Base-by-base conservation (phyloP, 1,140 invertebrate genomes). In the Druon quercuslanigerum region DNA sequence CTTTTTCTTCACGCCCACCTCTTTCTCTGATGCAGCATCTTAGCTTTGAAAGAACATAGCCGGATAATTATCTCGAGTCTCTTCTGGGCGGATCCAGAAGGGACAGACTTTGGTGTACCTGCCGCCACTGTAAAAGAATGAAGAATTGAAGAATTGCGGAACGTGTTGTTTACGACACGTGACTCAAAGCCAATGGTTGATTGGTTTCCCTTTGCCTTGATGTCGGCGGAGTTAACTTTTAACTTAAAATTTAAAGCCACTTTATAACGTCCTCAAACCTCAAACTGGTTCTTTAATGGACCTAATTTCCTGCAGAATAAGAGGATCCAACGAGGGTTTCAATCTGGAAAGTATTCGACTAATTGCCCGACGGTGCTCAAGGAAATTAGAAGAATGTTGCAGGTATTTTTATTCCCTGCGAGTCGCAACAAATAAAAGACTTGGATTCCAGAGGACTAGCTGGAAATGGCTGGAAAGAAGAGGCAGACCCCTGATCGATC, bases 391-490 rank as follows among this genome's bases (percentile, higher is more conserved):
- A 66, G 60, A 66, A 66, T 66, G 60, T 66, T 66, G 60, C 60
- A 33, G 60, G 60, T 66, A 66, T 66, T 66, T 66, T 75, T 75
- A 50, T 57, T 75, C 74, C 51, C 72, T n/a, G 52, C 20, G 72
- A 73, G 51, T 20, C 54, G 25, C 16, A 20, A 66, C 60, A 66
- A 66, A 66, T 66, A 66, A 66, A 66, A 46, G 33, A 50, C 52
- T 60, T 13, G 73, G 14, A 56, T 56, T 60, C 51, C 51, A 20
- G 40, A 74, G 46, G 46, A 74, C 51, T 66, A 60, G 54, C 16
- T 57, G 40, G 54, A 16, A 74, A 40, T 17, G 40, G 46, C 14
- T 40, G 73, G 51, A 57, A 14, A 19, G 16, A 46, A 16, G 25
- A 51, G 57, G 50, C 50, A 19, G 12, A 25, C 60, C 60, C 33